Percentiles rank a stretch among this genome's conserved stretches.
Conservation (phyloP, 2,113 vertebrate genomes). For the Etheostoma spectabile region DNA sequence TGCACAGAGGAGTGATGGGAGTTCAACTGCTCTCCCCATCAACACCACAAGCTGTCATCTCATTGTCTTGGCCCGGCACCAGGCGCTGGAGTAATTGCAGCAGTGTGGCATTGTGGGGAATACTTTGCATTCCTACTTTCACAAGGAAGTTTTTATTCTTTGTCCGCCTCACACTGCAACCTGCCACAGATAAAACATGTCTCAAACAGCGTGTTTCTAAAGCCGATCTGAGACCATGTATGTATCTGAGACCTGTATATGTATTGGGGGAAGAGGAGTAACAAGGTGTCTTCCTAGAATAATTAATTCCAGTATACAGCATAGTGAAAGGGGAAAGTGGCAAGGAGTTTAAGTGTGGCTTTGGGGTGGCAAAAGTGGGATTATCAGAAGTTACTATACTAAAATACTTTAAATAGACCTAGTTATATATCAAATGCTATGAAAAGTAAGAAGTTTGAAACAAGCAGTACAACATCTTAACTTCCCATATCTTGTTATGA, state of each 20-base stretch:
- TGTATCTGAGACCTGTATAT: background rate
- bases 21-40: constrained; percentile 62
- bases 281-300: constrained; percentile 17
- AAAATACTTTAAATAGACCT: constrained; percentile 17
- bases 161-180: constrained; percentile 69
- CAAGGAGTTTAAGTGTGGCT: background rate
- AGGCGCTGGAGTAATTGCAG: constrained; percentile 81
- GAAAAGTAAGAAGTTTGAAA: constrained; percentile 28
- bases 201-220: constrained; percentile 57
- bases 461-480: constrained; percentile 14
- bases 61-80: constrained; percentile 82
- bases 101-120: constrained; percentile 83
- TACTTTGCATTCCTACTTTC: constrained; percentile 83
- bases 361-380: constrained; percentile 1
- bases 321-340: constrained; percentile 1
- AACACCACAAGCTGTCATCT: constrained; percentile 79
- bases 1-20: constrained; percentile 59
- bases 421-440: constrained; percentile 31
- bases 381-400: constrained; percentile 13
- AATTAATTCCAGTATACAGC: constrained; percentile 26
- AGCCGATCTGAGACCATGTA: constrained; percentile 45
- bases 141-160: constrained; percentile 78
- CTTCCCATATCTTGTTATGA: constrained; percentile 30
- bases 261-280: constrained; percentile 20
- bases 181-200: constrained; percentile 75